Base-by-base conservation (phyloP, 2,888 invertebrate species). In the Cheilosia impressa region DNA sequence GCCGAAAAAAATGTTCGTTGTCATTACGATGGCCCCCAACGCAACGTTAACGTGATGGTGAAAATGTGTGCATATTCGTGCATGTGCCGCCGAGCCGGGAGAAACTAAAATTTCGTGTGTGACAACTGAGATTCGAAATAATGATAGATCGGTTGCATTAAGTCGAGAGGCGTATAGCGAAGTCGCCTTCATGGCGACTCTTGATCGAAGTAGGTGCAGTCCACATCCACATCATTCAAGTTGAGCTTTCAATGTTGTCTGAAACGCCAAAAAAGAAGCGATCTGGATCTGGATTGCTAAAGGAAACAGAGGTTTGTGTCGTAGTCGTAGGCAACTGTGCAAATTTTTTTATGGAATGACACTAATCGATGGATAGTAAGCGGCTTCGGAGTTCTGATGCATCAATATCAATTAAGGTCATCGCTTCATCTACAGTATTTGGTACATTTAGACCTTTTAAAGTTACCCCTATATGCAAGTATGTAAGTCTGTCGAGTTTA, bases 121-220 rank as follows among this genome's bases (percentile, higher is more conserved):
- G 69, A 71, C 78, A 78, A 62, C 62, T 17, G 43, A 73, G 73
- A 80, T 80, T 66, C 66, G 57, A 73, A 66, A 62, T 80, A 53
- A 68, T 66, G 80, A 80, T 80, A 72, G 72, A 79, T 72, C 63
- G 63, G 19, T 58, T 65, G 63, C 57, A 78, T 65, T 57, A 72
- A 72, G 71, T 65, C 65, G 65, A 5, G 43, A 41, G 71, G 57
- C 57, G 57, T 58, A 31, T 15, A 31, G 27, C 31, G 47, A 34
- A 34, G 41, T 63, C 69, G 78, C 62, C 69, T 69, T 68, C 53
- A 47, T 53, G 76, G 68, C 66, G 76, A 69, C 45, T 66, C 38
- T 15, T 53, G 60, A 69, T 60, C 60, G 6, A 43, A 43, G 19
- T 76, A 76, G 57, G 57, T 50, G 65, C 65, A 58, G 75, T 43